These are phyloP conservation scores for Ochropleura plecta DNA, from an alignment of 2,888 invertebrate genomes.

Conservation along the genomic window DNA sequence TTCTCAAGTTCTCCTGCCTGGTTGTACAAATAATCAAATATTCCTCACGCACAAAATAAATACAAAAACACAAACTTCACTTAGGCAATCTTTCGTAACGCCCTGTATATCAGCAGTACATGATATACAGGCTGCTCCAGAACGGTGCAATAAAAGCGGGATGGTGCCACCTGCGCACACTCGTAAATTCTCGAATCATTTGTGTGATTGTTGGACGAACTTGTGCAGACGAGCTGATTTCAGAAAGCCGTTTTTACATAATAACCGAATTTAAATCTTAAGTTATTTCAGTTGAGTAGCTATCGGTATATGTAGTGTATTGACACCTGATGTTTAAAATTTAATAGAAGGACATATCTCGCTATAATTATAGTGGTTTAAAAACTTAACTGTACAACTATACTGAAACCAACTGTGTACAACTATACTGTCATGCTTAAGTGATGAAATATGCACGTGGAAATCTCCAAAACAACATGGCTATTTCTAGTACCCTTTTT, in stretches of 20 bases:
- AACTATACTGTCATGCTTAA: neutral
- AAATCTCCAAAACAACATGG: neutral
- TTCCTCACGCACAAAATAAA: constrained; percentile 33
- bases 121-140: constrained; percentile 63
- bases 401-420: neutral
- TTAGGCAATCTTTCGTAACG: constrained; percentile 25
- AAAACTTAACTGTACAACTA: neutral
- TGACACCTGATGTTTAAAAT: too few species aligned
- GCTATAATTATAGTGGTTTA: neutral
- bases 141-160: constrained; percentile 65
- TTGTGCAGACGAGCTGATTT: constrained; percentile 48
- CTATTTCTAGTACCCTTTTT: neutral
- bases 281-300: neutral
- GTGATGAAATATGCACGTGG: neutral
- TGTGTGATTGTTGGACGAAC: constrained; percentile 69
- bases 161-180: constrained; percentile 67
- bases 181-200: constrained; percentile 76
- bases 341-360: neutral
- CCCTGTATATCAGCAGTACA: constrained; percentile 44
- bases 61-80: constrained; percentile 17
- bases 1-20: neutral
- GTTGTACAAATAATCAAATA: neutral
- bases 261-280: neutral
- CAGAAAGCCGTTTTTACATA: neutral
- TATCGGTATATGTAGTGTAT: too few species aligned